phyloP scores from a whole-genome alignment of 2,113 vertebrate species.

The Pavo muticus region DNA sequence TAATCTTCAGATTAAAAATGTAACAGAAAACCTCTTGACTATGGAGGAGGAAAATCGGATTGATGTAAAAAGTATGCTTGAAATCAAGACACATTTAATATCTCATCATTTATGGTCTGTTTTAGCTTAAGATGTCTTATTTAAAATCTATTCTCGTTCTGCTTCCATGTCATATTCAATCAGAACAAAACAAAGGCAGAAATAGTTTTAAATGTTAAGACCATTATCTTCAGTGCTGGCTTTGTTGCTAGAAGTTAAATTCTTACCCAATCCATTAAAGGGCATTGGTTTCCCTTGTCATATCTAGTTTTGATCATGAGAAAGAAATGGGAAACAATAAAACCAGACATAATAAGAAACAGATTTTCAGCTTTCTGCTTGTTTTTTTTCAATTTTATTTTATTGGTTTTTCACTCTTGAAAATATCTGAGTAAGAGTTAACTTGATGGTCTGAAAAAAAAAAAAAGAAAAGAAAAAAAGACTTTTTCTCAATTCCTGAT shows the following conservation, averaged over 20 bases:
- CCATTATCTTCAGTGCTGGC: constrained; percentile 1
- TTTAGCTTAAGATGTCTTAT: neutral
- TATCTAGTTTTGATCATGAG: constrained; percentile 58
- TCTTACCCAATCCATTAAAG: constrained; percentile 52
- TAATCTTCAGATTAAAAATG: neutral
- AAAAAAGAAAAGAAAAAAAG: neutral
- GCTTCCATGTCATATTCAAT: neutral
- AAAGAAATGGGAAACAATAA: constrained; percentile 56
- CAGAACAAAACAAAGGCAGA: constrained; percentile 27
- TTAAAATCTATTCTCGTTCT: neutral
- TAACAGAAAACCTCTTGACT: neutral
- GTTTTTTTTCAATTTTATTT: neutral
- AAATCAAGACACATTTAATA: neutral
- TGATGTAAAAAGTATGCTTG: neutral
- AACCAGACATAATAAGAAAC: constrained; percentile 52
- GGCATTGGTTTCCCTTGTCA: constrained; percentile 53
- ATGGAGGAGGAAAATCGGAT: neutral
- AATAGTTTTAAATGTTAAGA: constrained; percentile 36
- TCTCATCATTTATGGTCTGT: neutral
- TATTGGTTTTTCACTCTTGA: neutral
- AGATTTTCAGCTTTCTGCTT: constrained; percentile 46
- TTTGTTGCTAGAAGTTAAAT: constrained; percentile 5
- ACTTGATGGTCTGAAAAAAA: neutral
- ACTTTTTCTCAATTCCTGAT: neutral
- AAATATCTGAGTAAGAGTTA: constrained; percentile 11